Evolutionary conservation across 2,113 vertebrate genomes (phyloP), one percentile per base, ranked within the genome.

Genomic region (Rissa tridactyla): DNA sequence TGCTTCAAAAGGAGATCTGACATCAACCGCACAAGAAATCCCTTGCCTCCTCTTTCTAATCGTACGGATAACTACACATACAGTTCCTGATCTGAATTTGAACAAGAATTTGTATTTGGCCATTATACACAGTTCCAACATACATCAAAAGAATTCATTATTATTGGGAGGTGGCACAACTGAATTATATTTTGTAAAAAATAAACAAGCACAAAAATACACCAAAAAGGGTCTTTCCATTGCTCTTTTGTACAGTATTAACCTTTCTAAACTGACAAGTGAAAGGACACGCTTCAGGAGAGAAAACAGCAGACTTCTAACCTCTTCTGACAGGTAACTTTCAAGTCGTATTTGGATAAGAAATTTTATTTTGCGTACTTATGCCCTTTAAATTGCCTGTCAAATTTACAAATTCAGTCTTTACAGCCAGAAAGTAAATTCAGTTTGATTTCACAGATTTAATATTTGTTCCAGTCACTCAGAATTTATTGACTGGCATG

Each of bases 211-310:
- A 97, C 19, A 92, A 97, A 98, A 92, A 89, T 96, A 96, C 90
- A 97, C 87, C 97, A 98, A 97, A 98, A 98, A 98, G 95, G 97
- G 97, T 96, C 83, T 96, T 98, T 98, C 97, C 94, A 92, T 88
- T 98, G 97, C 95, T 97, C 96, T 97, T 94, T 98, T 96, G 98
- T 98, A 97, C 93, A 98, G 95, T 95, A 93, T 98, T 98, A 99
- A 99, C 98, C 98, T 99, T 99, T 99, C 96, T 97, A 98, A 98
- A 98, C 98, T 98, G 98, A 99, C 98, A 99, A 98, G 97, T 98
- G 98, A 98, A 97, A 98, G 97, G 94, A 98, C 97, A 98, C 96
- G 97, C 98, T 97, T 97, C 97, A 97, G 97, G 97, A 98, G 97
- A 98, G 98, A 98, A 98, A 96, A 92, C 91, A 98, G 97, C 94